Conservation (phyloP, 2,797 vertebrate species). For the Gymnothorax reevesii region DNA sequence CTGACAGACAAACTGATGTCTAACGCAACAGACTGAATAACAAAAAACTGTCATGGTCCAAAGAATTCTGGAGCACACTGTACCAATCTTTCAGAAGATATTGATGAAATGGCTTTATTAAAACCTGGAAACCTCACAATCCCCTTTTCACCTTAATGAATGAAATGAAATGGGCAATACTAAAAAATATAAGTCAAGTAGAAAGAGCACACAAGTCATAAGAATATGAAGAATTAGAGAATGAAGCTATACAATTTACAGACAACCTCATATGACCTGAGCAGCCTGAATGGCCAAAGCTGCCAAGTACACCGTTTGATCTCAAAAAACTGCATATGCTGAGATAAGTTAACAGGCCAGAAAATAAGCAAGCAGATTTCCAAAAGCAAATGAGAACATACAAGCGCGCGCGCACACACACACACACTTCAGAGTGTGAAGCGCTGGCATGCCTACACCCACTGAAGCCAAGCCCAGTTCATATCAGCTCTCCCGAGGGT, state of each 20-base stretch:
- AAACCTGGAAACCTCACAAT: no score
- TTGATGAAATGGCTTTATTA: no score
- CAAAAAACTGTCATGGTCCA: no score
- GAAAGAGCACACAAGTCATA: not conserved
- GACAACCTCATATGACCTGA: not conserved
- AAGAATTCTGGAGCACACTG: no score
- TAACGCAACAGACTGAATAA: no score
- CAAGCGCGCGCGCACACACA: not conserved
- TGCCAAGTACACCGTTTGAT: not conserved
- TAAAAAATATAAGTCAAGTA: not conserved
- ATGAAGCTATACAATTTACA: not conserved
- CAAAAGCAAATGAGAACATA: no score
- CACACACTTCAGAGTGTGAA: not conserved
- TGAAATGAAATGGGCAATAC: not conserved
- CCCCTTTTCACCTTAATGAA: not conserved
- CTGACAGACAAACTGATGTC: no score
- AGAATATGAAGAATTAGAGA: not conserved
- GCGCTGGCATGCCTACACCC: constrained; percentile 9
- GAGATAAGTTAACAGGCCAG: no score
- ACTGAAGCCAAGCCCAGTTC: constrained; percentile 9
- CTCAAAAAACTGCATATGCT: no score
- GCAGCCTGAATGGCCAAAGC: not conserved
- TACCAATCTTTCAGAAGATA: no score
- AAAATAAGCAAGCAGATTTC: no score
- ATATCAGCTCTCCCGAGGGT: not conserved